Base-by-base conservation (phyloP, 2,113 vertebrate species). In the Dicerorhinus sumatrensis region DNA sequence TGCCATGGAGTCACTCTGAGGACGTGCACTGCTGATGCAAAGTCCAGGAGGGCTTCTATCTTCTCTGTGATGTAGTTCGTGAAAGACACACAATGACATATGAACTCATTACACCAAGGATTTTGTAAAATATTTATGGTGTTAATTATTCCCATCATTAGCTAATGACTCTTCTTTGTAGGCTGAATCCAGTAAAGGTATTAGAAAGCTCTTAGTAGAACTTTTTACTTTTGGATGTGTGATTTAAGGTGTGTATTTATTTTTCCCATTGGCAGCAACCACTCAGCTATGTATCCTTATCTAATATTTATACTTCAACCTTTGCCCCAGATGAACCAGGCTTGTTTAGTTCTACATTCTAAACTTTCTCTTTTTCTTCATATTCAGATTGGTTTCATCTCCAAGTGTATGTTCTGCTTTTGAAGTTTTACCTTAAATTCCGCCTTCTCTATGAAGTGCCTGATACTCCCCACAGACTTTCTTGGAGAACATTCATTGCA, bases 1-100 rank as follows among this genome's bases (percentile, higher is more conserved):
- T 3, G 1, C 29, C 16, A 3, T 11, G 18, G 18, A 70, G 11
- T 3, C 18, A 29, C 12, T 12, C 17, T 5, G 46, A 70, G 75
- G 23, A 8, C 3, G 4, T 7, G n/a, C 14, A 3, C 8, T 27
- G 5, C 10, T 8, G 54, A 27, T 21, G 21, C 4, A 1, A 10
- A 8, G 48, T 29, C 6, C 2, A 4, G 18, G 21, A 92, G 31
- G 12, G 20, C 14, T 20, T 42, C 14, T 6, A n/a, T 23, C n/a
- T 67, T 79, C 62, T 39, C 73, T 13, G 29, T 48, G 36, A 83
- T 0, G 11, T 5, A 82, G 62, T 79, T 89, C 18, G 27, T 3
- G 8, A 77, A 86, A 21, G n/a, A 56, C 5, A 60, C 1, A 3
- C 6, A 13, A 75, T 36, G 17, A 65, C 36, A 33, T 11, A 72